Conservation (phyloP, 2,888 invertebrate genomes). For the Mesorhabditis spiculigera region DNA sequence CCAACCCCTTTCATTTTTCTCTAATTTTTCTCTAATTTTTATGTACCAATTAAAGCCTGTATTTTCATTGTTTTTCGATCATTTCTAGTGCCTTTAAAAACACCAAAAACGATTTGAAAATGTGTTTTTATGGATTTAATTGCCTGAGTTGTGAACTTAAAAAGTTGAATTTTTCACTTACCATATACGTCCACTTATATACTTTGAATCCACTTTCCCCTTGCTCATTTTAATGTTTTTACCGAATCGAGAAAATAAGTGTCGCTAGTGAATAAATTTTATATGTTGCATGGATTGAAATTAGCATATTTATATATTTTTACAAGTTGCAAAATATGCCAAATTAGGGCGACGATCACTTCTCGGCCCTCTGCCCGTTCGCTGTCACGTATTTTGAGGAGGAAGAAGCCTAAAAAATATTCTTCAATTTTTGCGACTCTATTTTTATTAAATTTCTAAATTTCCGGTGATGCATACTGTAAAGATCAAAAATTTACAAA, state of each 20-base stretch:
- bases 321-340: constrained; percentile 10
- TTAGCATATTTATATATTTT: too few species aligned
- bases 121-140: background rate
- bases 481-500: too few species aligned
- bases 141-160: background rate
- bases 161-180: background rate
- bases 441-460: too few species aligned
- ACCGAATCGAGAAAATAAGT: constrained; percentile 14
- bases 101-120: constrained; percentile 7
- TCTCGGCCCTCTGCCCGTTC: constrained; percentile 48
- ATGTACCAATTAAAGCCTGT: background rate
- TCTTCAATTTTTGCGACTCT: too few species aligned
- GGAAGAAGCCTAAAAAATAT: constrained; percentile 27
- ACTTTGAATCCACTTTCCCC: background rate
- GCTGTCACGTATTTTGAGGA: constrained; percentile 56
- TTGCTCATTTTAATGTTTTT: background rate
- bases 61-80: constrained; percentile 7
- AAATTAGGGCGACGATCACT: constrained; percentile 51
- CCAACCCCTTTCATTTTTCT: background rate
- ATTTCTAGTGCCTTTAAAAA: constrained; percentile 10
- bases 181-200: too few species aligned
- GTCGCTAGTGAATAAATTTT: too few species aligned
- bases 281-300: too few species aligned
- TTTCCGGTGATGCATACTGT: too few species aligned
- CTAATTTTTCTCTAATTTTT: constrained; percentile 7